Evolutionary conservation across 2,797 vertebrate species (phyloP), one percentile per base, ranked within the genome.

Genomic region (Pipistrellus kuhlii): DNA sequence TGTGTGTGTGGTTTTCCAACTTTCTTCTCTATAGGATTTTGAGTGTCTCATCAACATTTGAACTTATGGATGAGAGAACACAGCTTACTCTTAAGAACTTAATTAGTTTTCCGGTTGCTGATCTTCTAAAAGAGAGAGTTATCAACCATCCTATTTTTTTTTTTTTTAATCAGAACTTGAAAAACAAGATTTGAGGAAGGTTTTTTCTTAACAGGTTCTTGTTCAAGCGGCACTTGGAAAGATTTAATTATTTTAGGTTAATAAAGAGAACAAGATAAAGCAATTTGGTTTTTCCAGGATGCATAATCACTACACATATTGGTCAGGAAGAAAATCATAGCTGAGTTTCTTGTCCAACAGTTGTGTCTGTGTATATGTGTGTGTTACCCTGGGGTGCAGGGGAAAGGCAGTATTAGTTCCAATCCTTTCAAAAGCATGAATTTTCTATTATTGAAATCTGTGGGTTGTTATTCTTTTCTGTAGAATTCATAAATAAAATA

Each of bases 1-100:
- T 48, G 46, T 48, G 46, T 48, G 46, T 48, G 11, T 48, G 46
- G 46, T 48, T 14, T 21, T 85, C 62, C 62, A 90, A 48, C 5
- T 85, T 64, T 38, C 83, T 88, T 93, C n/a, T 55, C 23, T 87
- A 41, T 57, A 90, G 46, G 57, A 44, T 57, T 88, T 91, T 57
- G 17, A 41, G n/a, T 88, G 76, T 68, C 44, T 78, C 53, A 32
- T 72, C 82, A 81, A 78, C 53, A 32, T 78, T 85, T 44, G 14
- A 80, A 57, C 14, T 83, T 75, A 11, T 14, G 23, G 46, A 30
- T 38, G 30, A 66, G 57, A 92, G 25, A 69, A n/a, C 9, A 25
- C 51, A 25, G 25, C 27, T 71, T 84, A 48, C 32, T 85, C 55
- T 94, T 77, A 89, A 83, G n/a, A 68, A 46, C 21, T 59, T 73